Evolutionary conservation across 2,888 invertebrate species (phyloP).

Genomic region (Dilophus febrilis): DNA sequence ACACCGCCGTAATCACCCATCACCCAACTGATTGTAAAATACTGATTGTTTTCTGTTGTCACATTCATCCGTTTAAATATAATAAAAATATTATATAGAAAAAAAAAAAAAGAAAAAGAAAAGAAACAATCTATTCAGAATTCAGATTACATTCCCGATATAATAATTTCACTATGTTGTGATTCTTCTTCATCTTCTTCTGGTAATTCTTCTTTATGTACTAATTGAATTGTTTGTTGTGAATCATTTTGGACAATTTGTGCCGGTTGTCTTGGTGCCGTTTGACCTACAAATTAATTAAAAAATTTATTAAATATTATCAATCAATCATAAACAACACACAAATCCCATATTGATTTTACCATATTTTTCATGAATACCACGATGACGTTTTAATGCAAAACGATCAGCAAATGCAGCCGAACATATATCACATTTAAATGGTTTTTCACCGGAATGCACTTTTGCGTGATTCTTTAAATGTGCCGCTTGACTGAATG

Average conservation of each 20-base stretch:
- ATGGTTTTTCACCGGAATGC: conserved; percentile 33
- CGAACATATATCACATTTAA: conserved; percentile 67
- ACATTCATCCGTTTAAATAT: no score
- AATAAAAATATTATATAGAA: no score
- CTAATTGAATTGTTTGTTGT: conserved; percentile 10
- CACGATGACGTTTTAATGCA: conserved; percentile 68
- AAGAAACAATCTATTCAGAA: no score
- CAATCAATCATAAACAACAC: not conserved
- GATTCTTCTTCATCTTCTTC: conserved; percentile 26
- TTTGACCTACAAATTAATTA: conserved; percentile 19
- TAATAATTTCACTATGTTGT: conserved; percentile 9
- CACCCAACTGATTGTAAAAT: no score
- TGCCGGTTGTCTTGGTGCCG: conserved; percentile 33
- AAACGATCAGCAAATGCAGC: conserved; percentile 78
- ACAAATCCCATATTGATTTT: conserved; percentile 14
- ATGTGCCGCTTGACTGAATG: conserved; percentile 79
- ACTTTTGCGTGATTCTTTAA: conserved; percentile 73
- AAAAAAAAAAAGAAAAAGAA: no score
- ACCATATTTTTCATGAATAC: conserved; percentile 78
- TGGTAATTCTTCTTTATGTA: conserved; percentile 27
- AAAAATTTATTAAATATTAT: not conserved
- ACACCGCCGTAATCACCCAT: no score
- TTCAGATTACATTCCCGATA: conserved; percentile 9
- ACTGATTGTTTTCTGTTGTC: no score
- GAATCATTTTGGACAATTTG: conserved; percentile 7